These are phyloP conservation scores for Anagrus nilaparvatae DNA, from an alignment of 1,140 invertebrate genomes.

Conservation along the genomic window DNA sequence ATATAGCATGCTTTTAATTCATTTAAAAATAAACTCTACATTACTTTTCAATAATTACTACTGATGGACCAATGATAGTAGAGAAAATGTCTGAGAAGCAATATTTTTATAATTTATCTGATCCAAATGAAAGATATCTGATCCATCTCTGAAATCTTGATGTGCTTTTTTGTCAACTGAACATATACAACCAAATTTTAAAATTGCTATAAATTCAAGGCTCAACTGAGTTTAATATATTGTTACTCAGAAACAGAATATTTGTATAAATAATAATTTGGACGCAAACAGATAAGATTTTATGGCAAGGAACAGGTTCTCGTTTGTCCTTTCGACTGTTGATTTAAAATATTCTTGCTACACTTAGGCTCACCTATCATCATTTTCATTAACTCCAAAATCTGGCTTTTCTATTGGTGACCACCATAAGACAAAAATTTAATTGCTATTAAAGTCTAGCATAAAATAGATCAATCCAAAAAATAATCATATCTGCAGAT, in stretches of 20 bases:
- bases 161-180: constrained; percentile 56
- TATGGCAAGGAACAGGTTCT: too few relatives aligned
- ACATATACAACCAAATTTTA: constrained; percentile 85
- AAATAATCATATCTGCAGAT: constrained; percentile 73
- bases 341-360: too few relatives aligned
- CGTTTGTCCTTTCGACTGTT: too few relatives aligned
- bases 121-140: constrained; percentile 71
- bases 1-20: constrained; percentile 67
- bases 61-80: constrained; percentile 73
- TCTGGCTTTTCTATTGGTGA: constrained; percentile 84
- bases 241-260: constrained; percentile 92
- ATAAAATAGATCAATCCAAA: constrained; percentile 90
- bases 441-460: constrained; percentile 79
- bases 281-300: constrained; percentile 84
- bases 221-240: constrained; percentile 98
- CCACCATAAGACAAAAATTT: constrained; percentile 93
- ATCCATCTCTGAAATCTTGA: constrained; percentile 40
- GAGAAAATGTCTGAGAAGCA: constrained; percentile 69
- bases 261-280: constrained; percentile 78
- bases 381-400: constrained; percentile 90
- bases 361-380: too few relatives aligned
- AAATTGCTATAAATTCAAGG: constrained; percentile 74
- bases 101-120: constrained; percentile 73
- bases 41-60: constrained; percentile 55
- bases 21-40: constrained; percentile 80